phyloP scores from a whole-genome alignment of 2,113 vertebrate species.

The Melanotaenia duboulayi region DNA sequence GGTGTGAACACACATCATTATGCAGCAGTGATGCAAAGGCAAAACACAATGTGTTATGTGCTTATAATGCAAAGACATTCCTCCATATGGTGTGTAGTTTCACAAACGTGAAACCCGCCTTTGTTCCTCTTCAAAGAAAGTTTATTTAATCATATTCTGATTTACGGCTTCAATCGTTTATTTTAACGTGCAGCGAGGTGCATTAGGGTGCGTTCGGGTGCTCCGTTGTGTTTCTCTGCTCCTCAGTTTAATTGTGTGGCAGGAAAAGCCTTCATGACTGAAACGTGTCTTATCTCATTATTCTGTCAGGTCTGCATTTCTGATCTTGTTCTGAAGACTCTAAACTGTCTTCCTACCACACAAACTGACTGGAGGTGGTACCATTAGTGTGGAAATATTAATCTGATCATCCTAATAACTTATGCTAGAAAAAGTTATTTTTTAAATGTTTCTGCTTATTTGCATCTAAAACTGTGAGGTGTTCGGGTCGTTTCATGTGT shows the following conservation, averaged over 20 bases:
- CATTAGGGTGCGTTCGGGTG: background rate
- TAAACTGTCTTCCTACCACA: background rate
- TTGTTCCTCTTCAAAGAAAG: conserved; percentile 76
- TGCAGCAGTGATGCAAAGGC: conserved; percentile 76
- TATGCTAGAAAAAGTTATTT: too few relatives aligned
- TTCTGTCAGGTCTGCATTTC: background rate
- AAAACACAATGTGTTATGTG: conserved; percentile 72
- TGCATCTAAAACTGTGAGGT: background rate
- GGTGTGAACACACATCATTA: conserved; percentile 80
- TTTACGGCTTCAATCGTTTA: conserved; percentile 39
- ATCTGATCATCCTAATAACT: too few relatives aligned
- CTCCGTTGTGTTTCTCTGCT: conserved; percentile 12
- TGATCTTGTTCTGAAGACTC: background rate
- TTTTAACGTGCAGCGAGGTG: conserved; percentile 16
- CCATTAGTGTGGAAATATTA: too few relatives aligned
- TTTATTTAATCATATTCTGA: conserved; percentile 63
- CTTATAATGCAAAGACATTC: conserved; percentile 71
- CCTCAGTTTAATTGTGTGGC: background rate
- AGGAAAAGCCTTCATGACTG: background rate
- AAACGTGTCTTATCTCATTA: background rate
- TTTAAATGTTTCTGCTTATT: too few relatives aligned
- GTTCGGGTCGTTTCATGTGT: background rate
- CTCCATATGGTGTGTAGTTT: conserved; percentile 64
- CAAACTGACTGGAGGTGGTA: too few relatives aligned
- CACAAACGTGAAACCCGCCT: conserved; percentile 44